Evolutionary conservation across 1,140 invertebrate species (phyloP), one percentile per base, ranked within the genome.

Genomic region (Oreohelix idahoensis): DNA sequence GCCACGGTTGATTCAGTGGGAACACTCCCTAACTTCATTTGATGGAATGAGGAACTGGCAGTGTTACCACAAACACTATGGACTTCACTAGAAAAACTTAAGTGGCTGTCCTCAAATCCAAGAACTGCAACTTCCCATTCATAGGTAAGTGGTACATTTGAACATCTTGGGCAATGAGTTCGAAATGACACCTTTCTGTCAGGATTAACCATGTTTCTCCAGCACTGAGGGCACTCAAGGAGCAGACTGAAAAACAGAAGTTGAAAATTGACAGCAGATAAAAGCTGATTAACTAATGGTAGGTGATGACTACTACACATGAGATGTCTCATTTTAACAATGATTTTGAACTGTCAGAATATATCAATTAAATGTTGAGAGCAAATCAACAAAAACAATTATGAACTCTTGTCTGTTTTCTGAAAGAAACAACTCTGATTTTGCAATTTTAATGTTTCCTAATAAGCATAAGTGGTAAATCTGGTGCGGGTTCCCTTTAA

Each of bases 121-220:
- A 26, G 75, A 78, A n/a, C 53, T n/a, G 5, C 53, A 29, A 86
- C 36, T 38, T 79, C 42, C 86, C 86, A 87, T 11, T 51, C 49
- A 70, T 79, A 87, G 0, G 26, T 74, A 20, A 84, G 70, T 4
- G 53, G 20, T 8, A 20, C 58, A n/a, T 76, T 20, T 15, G 51
- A n/a, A 73, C 83, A 86, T 26, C 70, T 71, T 20, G 49, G 49
- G 42, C 81, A 83, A 20, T 42, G 49, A 39, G 85, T 53, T 38
- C 84, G 69, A 0, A 87, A 38, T 23, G 83, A 80, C 15, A 87
- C 69, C 53, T 84, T 81, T n/a, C 81, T n/a, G 66, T 86, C 71
- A 29, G 85, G 36, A 66, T 87, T 87, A 53, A 86, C 58, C 71
- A 79, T 45, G 45, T 80, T 71, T 29, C 58, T 49, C n/a, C 29